Percentiles rank a stretch among this genome's conserved stretches.
Evolutionary conservation across 2,113 vertebrate genomes (phyloP).

Genomic region (Pseudois nayaur): DNA sequence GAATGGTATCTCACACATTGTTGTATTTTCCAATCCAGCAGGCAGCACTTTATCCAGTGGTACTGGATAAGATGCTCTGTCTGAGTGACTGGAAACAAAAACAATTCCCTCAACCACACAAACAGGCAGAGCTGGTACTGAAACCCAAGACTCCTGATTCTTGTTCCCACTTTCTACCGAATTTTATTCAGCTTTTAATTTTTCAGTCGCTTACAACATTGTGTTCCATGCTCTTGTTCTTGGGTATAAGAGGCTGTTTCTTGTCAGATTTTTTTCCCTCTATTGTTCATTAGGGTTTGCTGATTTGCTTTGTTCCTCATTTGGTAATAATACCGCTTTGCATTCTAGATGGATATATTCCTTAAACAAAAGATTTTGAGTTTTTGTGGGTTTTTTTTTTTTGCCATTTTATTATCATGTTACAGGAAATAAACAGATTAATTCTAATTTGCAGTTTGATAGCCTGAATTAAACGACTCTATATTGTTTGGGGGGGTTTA

Average conservation of each 20-base stretch:
- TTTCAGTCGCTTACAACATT: neutral
- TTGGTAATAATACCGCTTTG: neutral
- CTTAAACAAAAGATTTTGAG: neutral
- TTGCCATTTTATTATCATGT: neutral
- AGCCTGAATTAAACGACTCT: constrained; percentile 3
- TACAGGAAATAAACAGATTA: constrained; percentile 31
- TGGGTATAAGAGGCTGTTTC: neutral
- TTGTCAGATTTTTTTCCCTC: neutral
- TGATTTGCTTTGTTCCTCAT: neutral
- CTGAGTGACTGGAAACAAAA: neutral
- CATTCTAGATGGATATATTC: neutral
- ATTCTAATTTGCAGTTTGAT: constrained; percentile 23
- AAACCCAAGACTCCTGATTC: neutral
- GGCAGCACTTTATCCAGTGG: neutral
- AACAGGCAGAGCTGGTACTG: neutral
- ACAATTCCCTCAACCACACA: neutral
- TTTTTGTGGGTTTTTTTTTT: neutral
- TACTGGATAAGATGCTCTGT: neutral
- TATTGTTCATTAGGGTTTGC: neutral
- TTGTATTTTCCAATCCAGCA: neutral
- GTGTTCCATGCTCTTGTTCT: neutral
- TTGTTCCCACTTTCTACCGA: neutral
- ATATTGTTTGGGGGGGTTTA: neutral
- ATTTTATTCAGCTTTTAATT: neutral
- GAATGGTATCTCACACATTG: neutral